Evolutionary conservation across 1,140 invertebrate genomes (phyloP).

Genomic region (Scaptomyza pallida): DNA sequence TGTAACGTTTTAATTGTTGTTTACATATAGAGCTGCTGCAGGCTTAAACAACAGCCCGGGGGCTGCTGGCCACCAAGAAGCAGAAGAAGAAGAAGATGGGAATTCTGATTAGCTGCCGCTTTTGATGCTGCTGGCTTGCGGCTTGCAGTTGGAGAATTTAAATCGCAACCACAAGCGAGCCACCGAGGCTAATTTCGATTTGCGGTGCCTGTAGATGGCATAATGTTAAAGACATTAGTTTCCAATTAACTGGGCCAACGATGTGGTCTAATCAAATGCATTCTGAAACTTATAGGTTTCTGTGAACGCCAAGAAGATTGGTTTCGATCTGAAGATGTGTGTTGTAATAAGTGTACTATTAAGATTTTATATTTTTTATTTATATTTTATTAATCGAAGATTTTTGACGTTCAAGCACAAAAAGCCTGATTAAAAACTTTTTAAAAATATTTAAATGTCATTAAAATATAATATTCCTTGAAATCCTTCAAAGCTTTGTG

Average conservation of each 20-base stretch:
- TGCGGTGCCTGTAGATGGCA: slow-evolving; percentile 50
- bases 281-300: background rate
- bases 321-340: too few relatives aligned
- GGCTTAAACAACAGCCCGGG: background rate
- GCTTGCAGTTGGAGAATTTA: background rate
- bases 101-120: slow-evolving; percentile 30
- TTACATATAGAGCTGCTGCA: slow-evolving; percentile 46
- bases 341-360: too few relatives aligned
- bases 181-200: slow-evolving; percentile 62
- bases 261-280: slow-evolving; percentile 5
- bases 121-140: too few relatives aligned
- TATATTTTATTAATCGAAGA: too few relatives aligned
- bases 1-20: slow-evolving; percentile 80
- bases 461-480: background rate
- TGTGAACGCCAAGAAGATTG: background rate
- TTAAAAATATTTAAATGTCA: too few relatives aligned
- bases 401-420: too few relatives aligned
- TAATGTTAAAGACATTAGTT: slow-evolving; percentile 56
- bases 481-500: background rate
- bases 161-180: slow-evolving; percentile 52
- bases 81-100: too few relatives aligned
- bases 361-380: too few relatives aligned
- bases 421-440: too few relatives aligned
- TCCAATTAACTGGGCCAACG: slow-evolving; percentile 71
- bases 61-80: background rate